Base-by-base conservation (phyloP, 1,140 invertebrate genomes). In the Thalassaphorura encarpata region DNA sequence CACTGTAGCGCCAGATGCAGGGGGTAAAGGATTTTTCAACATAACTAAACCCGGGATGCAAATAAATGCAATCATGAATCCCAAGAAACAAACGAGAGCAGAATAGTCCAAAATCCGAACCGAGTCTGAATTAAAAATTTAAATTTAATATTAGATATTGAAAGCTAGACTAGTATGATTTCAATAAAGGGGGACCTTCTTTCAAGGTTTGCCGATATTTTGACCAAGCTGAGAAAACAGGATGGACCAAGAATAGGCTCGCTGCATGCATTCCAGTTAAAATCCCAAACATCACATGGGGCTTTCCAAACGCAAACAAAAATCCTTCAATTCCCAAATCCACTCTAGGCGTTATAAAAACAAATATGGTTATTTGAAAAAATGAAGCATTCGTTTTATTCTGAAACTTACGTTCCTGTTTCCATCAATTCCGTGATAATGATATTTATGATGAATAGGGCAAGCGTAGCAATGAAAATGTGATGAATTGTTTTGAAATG, bases 401-500 rank as follows among this genome's bases (percentile, higher is more conserved):
- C 11, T 41, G 24, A 19, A 31, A 78, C 81, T 80, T 77, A 85
- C 85, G 77, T 80, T 67, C 84, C 85, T 54, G 77, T 77, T 60
- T 85, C 78, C 23, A 87, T 70, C 55, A 85, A 75, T 68, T 90
- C 87, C 61, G 80, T 78, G 11, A 81, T 73, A 15, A 83, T 71
- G 1, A 82, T 85, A 63, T 87, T 82, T 27, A 87, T 69, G 43
- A 85, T 75, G 52, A 89, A 76, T 42, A 89, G 74, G 41, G 89
- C 76, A 23, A 91, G 74, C 60, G 84, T 83, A 40, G 83, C 82
- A n/a, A 84, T 75, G 70, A 89, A 89, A 48, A 91, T 82, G 70
- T 92, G 82, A 68, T 88, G 86, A 52, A 92, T 83, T 0, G 86
- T 85, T 66, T 76, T 76, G 56, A 91, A 83, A 69, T 93, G 87